These are phyloP conservation scores for Nineta flava DNA, from an alignment of 2,888 invertebrate genomes.

Conservation along the genomic window DNA sequence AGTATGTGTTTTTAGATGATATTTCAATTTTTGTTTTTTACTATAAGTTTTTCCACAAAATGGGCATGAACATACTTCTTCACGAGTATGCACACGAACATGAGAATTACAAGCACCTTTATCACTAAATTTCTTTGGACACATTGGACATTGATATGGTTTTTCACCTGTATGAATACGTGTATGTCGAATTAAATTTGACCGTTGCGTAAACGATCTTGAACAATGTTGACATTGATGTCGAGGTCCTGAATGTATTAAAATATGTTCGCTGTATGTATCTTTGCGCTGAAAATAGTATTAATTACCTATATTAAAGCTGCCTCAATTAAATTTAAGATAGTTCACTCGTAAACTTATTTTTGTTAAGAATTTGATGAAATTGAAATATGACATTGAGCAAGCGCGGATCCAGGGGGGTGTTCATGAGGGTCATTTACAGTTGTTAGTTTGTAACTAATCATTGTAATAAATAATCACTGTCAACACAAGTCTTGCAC, in stretches of 20 bases:
- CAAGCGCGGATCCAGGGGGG: no score
- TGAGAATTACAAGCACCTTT: constrained; percentile 40
- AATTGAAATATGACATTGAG: no score
- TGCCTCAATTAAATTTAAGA: not conserved
- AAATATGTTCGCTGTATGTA: constrained; percentile 38
- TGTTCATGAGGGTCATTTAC: no score
- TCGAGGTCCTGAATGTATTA: constrained; percentile 39
- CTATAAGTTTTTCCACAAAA: constrained; percentile 38
- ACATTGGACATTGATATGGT: constrained; percentile 37
- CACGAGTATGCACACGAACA: constrained; percentile 32
- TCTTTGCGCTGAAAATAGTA: constrained; percentile 31
- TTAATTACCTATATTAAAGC: not conserved
- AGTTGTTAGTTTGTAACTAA: no score
- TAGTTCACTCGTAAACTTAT: no score
- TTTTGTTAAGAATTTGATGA: no score
- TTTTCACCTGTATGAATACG: constrained; percentile 39
- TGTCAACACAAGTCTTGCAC: no score
- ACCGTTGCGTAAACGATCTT: constrained; percentile 40
- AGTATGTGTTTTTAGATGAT: constrained; percentile 37
- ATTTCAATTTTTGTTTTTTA: constrained; percentile 38
- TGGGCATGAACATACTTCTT: constrained; percentile 30
- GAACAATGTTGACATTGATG: constrained; percentile 43
- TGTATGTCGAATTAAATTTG: constrained; percentile 39
- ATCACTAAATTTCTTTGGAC: constrained; percentile 36
- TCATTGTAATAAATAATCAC: no score